These are phyloP conservation scores for Abrostola tripartita DNA, from an alignment of 2,888 invertebrate genomes.

Conservation along the genomic window DNA sequence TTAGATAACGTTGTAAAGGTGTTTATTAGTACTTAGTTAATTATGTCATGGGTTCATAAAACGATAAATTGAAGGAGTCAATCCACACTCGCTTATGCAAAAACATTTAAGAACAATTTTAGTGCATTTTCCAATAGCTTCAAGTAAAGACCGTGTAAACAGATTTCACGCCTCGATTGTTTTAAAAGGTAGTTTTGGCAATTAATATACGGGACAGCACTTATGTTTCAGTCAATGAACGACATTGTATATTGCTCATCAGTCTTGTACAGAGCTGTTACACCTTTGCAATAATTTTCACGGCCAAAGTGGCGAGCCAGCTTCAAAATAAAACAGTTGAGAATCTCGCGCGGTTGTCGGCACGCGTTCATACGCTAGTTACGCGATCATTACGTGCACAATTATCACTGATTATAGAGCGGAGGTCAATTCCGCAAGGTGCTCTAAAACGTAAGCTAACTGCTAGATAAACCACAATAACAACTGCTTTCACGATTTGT, in stretches of 20 bases:
- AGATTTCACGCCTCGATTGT: constrained; percentile 58
- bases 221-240: constrained; percentile 74
- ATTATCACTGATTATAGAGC: constrained; percentile 63
- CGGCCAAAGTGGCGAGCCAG: constrained; percentile 78
- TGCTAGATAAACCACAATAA: constrained; percentile 15
- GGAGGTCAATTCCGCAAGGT: constrained; percentile 51
- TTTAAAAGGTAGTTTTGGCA: constrained; percentile 46
- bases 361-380: constrained; percentile 70
- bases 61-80: not conserved
- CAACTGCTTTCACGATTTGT: constrained; percentile 24
- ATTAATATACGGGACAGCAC: constrained; percentile 59
- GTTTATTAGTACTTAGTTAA: not conserved
- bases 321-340: constrained; percentile 86
- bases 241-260: constrained; percentile 76
- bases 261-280: constrained; percentile 68
- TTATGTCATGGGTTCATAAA: constrained; percentile 16
- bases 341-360: constrained; percentile 76
- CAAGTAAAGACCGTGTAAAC: constrained; percentile 41
- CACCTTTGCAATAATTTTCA: constrained; percentile 81
- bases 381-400: constrained; percentile 69
- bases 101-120: not conserved
- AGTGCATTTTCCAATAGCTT: constrained; percentile 27
- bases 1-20: constrained; percentile 25
- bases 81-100: not conserved
- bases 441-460: constrained; percentile 45